These are phyloP conservation scores for Amblyjoppa fuscipennis DNA, from an alignment of 2,888 invertebrate genomes.

Conservation along the genomic window DNA sequence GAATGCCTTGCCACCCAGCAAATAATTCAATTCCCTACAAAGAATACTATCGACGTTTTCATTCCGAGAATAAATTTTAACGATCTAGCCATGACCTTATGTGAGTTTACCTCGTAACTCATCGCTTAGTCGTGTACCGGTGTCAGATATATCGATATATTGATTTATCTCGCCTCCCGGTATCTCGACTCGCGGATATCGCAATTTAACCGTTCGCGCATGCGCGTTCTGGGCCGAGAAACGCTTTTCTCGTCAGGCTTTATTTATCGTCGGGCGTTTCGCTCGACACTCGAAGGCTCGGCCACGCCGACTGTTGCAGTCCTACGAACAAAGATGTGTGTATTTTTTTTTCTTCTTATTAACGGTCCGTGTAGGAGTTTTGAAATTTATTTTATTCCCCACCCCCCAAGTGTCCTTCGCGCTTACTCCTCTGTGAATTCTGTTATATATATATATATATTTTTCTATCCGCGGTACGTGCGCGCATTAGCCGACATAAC, in stretches of 20 bases:
- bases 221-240: slow-evolving; percentile 39
- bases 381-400: background rate
- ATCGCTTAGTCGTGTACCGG: background rate
- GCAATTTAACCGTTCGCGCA: slow-evolving; percentile 29
- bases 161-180: slow-evolving; percentile 35
- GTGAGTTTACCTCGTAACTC: slow-evolving; percentile 16
- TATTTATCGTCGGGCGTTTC: slow-evolving; percentile 35
- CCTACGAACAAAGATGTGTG: background rate
- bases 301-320: background rate
- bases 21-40: background rate
- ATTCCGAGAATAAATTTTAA: slow-evolving; percentile 18
- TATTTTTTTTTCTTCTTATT: slow-evolving; percentile 20
- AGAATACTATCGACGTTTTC: background rate
- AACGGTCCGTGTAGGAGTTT: slow-evolving; percentile 12
- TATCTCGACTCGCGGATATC: slow-evolving; percentile 1
- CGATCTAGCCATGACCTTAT: slow-evolving; percentile 36
- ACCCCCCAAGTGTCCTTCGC: slow-evolving; percentile 13
- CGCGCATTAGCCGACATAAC: slow-evolving; percentile 60
- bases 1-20: background rate
- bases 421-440: background rate
- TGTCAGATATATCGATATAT: slow-evolving; percentile 41
- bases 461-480: slow-evolving; percentile 5
- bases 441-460: too few species aligned
- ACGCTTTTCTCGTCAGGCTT: slow-evolving; percentile 42
- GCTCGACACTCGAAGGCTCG: background rate